Percentiles rank a stretch among this genome's conserved stretches.
Evolutionary conservation across 2,888 invertebrate genomes (phyloP).

Genomic region (Xestoiulus laeticollis): DNA sequence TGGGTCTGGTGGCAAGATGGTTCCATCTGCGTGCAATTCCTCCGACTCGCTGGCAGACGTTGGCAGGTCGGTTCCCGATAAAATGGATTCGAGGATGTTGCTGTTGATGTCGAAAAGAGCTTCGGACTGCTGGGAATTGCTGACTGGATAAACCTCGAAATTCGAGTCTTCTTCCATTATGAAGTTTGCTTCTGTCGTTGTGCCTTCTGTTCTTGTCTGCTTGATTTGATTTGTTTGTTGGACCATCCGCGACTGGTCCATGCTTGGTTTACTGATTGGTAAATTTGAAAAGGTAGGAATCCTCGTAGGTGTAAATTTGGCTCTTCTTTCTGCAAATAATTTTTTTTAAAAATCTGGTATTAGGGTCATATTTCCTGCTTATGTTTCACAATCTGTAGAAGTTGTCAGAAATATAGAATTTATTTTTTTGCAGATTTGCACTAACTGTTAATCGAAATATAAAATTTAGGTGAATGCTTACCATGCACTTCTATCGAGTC

Average conservation of each 20-base stretch:
- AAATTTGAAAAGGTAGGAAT: conserved; percentile 15
- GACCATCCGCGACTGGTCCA: conserved; percentile 16
- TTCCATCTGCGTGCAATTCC: neutral
- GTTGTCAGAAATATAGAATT: no score
- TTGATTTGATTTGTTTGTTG: neutral
- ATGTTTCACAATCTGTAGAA: no score
- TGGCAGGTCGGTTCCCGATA: conserved; percentile 43
- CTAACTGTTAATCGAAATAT: no score
- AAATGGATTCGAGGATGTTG: conserved; percentile 48
- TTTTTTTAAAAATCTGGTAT: no score
- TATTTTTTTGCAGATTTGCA: no score
- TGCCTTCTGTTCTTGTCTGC: neutral
- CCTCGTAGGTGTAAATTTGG: conserved; percentile 39
- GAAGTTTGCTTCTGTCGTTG: neutral
- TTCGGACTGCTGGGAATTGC: neutral
- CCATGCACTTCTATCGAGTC: conserved; percentile 73
- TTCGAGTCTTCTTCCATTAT: neutral
- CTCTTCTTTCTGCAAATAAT: conserved; percentile 24
- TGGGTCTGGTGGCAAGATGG: neutral
- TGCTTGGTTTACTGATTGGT: neutral
- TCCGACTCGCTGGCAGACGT: conserved; percentile 27
- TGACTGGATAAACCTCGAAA: neutral
- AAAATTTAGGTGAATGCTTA: conserved; percentile 55
- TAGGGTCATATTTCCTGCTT: neutral
- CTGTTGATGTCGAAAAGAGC: conserved; percentile 46